Conservation (phyloP, 1,140 invertebrate genomes). For the Drosophila suzukii region DNA sequence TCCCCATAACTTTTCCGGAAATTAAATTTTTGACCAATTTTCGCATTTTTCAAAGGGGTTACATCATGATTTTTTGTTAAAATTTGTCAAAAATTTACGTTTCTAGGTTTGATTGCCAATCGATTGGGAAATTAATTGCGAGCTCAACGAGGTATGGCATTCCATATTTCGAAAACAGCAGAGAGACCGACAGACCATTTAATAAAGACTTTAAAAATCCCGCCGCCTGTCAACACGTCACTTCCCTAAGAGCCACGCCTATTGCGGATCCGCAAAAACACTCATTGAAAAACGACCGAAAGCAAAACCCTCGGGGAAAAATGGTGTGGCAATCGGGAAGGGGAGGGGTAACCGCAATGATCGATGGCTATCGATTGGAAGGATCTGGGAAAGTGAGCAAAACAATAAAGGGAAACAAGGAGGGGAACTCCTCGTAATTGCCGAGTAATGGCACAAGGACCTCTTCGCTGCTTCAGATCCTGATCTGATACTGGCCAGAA, state of each 20-base stretch:
- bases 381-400: slow-evolving; percentile 20
- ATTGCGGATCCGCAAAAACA: slow-evolving; percentile 6
- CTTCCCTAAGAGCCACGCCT: slow-evolving; percentile 10
- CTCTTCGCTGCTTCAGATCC: slow-evolving; percentile 10
- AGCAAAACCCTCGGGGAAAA: not conserved
- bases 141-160: no score
- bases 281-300: slow-evolving; percentile 2
- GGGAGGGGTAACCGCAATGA: slow-evolving; percentile 44
- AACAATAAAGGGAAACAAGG: slow-evolving; percentile 13
- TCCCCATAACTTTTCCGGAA: no score
- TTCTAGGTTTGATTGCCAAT: no score
- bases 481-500: slow-evolving; percentile 45
- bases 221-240: slow-evolving; percentile 23
- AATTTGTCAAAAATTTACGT: no score
- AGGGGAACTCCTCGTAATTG: slow-evolving; percentile 61
- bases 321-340: slow-evolving; percentile 4
- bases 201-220: not conserved
- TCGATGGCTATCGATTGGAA: slow-evolving; percentile 46
- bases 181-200: not conserved
- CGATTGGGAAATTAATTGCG: not conserved
- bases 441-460: slow-evolving; percentile 62
- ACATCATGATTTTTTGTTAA: no score
- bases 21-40: no score
- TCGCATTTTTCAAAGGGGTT: no score
- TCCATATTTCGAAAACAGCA: no score